Percentiles rank a stretch among this genome's conserved stretches.
These are phyloP conservation scores for Drosophila demipolita DNA, from an alignment of 2,888 invertebrate species.

Conservation along the genomic window DNA sequence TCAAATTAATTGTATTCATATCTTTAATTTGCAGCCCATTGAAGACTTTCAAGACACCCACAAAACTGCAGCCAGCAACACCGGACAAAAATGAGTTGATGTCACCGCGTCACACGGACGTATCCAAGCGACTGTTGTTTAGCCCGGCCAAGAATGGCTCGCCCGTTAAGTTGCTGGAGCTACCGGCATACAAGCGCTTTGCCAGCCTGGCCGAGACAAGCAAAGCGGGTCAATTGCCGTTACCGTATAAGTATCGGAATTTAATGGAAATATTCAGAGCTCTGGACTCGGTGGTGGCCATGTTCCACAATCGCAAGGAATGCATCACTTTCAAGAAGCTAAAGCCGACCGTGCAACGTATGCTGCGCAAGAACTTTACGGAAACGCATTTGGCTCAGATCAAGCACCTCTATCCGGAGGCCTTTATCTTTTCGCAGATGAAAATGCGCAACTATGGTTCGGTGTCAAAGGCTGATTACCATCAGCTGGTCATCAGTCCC, in stretches of 20 bases:
- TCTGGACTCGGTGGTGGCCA: conserved; percentile 93
- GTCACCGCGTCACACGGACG: conserved; percentile 88
- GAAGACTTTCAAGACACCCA: conserved; percentile 88
- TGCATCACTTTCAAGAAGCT: conserved; percentile 94
- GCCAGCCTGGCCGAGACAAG: conserved; percentile 87
- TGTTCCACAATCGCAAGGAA: conserved; percentile 95
- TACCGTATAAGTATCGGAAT: conserved; percentile 94
- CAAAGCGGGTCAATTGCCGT: conserved; percentile 88
- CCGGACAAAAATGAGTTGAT: conserved; percentile 86
- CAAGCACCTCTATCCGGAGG: conserved; percentile 92
- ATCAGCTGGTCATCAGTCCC: conserved; percentile 90
- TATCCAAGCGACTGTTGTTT: conserved; percentile 87
- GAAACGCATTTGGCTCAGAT: conserved; percentile 93
- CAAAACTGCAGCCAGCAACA: conserved; percentile 86
- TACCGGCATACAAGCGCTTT: conserved; percentile 91
- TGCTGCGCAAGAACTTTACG: conserved; percentile 92
- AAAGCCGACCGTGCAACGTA: conserved; percentile 94
- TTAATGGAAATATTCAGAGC: conserved; percentile 93
- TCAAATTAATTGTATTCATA: background rate
- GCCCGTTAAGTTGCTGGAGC: conserved; percentile 83
- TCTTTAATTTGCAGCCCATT: conserved; percentile 86
- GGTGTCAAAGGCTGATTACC: conserved; percentile 88
- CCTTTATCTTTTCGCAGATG: conserved; percentile 91
- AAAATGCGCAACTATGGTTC: conserved; percentile 89
- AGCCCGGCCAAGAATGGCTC: conserved; percentile 88